Evolutionary conservation across 2,113 vertebrate genomes (phyloP).

Genomic region (Tachysurus vachellii): DNA sequence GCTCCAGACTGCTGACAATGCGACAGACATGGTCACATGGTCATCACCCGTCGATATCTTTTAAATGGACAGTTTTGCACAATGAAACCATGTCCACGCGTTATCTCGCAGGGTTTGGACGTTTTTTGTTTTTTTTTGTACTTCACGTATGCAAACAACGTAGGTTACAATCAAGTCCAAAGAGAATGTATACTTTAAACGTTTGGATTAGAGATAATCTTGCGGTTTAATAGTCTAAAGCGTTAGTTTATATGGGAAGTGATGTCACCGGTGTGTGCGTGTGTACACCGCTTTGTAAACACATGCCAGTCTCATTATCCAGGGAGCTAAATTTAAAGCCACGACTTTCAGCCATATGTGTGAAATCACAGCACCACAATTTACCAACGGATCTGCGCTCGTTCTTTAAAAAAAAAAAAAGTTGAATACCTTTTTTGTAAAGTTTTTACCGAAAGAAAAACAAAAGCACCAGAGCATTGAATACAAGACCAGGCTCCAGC

Average conservation of each 20-base stretch:
- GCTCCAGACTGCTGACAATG: slow-evolving; percentile 73
- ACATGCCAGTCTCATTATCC: slow-evolving; percentile 6
- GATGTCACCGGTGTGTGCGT: neutral
- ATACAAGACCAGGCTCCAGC: neutral
- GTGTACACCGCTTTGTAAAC: slow-evolving; percentile 17
- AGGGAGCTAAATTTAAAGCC: slow-evolving; percentile 12
- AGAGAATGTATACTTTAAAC: no score
- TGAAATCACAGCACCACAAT: neutral
- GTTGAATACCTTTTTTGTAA: neutral
- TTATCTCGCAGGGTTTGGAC: neutral
- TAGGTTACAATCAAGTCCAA: neutral
- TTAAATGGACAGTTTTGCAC: slow-evolving; percentile 60
- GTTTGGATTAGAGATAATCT: neutral
- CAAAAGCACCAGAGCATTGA: neutral
- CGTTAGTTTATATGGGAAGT: neutral
- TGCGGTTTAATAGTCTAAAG: neutral
- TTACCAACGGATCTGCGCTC: neutral
- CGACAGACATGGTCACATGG: slow-evolving; percentile 62
- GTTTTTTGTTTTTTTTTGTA: neutral
- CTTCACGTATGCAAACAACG: neutral
- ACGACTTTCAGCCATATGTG: slow-evolving; percentile 9
- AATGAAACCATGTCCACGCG: slow-evolving; percentile 55
- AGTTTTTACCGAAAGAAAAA: neutral
- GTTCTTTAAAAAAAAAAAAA: neutral
- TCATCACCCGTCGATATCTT: slow-evolving; percentile 66